phyloP scores from a whole-genome alignment of 2,797 vertebrate genomes.

The Coccyzus lansbergi region DNA sequence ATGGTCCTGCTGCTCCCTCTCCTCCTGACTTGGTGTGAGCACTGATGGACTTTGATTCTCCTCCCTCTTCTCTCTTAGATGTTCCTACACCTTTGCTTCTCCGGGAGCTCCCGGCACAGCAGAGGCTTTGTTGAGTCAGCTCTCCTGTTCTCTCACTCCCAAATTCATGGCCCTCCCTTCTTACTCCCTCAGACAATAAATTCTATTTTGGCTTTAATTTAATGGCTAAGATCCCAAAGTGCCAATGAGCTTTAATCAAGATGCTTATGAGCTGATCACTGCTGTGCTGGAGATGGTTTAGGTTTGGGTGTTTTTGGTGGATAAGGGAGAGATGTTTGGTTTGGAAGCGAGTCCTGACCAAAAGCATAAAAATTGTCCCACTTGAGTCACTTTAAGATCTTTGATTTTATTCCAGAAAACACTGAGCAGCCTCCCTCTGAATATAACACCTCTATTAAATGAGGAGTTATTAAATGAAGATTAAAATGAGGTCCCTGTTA shows the following conservation, averaged over 20 bases:
- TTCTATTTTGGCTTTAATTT: neutral
- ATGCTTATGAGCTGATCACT: neutral
- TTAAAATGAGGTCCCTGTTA: constrained; percentile 10
- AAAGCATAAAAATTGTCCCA: neutral
- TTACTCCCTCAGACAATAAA: neutral
- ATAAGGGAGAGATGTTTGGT: neutral
- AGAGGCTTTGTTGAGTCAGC: neutral
- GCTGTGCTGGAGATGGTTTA: neutral
- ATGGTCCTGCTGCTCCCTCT: neutral
- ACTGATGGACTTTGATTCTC: neutral
- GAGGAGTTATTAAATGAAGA: constrained; percentile 13
- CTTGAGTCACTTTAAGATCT: neutral
- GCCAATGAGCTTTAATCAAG: neutral
- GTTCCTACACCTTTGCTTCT: neutral
- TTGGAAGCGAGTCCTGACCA: constrained; percentile 1
- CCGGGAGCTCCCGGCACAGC: neutral
- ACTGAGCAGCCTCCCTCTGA: neutral
- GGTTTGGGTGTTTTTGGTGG: neutral
- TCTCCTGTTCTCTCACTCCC: fast-evolving
- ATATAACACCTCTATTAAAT: neutral
- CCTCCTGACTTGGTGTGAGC: neutral
- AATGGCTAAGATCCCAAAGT: neutral
- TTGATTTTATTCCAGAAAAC: constrained; percentile 14
- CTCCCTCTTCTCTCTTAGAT: neutral
- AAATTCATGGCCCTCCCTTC: neutral